Percentiles rank a stretch among this genome's conserved stretches.
phyloP scores from a whole-genome alignment of 2,888 invertebrate species.

The Matsumyia berberina region DNA sequence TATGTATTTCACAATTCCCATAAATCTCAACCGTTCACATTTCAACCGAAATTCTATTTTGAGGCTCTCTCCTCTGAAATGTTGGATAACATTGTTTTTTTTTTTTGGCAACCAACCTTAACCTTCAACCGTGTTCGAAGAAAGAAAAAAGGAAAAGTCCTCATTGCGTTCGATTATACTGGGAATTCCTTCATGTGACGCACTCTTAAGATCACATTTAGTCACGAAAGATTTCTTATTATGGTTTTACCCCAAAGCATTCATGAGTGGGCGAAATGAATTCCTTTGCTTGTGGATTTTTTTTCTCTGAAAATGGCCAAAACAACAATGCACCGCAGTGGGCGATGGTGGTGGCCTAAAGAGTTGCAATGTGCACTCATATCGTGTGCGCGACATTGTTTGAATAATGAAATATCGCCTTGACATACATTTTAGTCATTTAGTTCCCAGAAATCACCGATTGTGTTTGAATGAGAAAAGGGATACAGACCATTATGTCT shows the following conservation, averaged over 20 bases:
- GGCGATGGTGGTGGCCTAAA: constrained; percentile 16
- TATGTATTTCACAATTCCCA: constrained; percentile 11
- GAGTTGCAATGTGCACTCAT: constrained; percentile 36
- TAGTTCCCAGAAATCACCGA: constrained; percentile 16
- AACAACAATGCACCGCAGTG: constrained; percentile 16
- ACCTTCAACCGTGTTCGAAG: constrained; percentile 42
- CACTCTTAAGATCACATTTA: constrained; percentile 53
- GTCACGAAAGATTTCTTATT: constrained; percentile 58
- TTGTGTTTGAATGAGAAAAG: background rate
- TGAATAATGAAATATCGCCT: constrained; percentile 65
- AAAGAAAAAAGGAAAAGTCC: background rate
- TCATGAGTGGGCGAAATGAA: constrained; percentile 36
- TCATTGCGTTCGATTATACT: constrained; percentile 40
- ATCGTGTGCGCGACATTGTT: constrained; percentile 52
- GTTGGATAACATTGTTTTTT: background rate
- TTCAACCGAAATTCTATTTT: constrained; percentile 4
- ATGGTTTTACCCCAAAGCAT: constrained; percentile 19
- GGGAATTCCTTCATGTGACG: constrained; percentile 49
- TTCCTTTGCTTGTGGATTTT: constrained; percentile 38
- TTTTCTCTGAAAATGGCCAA: constrained; percentile 61
- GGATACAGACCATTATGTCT: constrained; percentile 3
- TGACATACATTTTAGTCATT: constrained; percentile 64
- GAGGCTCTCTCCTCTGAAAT: background rate
- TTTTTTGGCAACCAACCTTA: constrained; percentile 49
- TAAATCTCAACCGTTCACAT: constrained; percentile 16